phyloP scores from a whole-genome alignment of 64 coral and sea anemone species.

The Montipora efflorescens region DNA sequence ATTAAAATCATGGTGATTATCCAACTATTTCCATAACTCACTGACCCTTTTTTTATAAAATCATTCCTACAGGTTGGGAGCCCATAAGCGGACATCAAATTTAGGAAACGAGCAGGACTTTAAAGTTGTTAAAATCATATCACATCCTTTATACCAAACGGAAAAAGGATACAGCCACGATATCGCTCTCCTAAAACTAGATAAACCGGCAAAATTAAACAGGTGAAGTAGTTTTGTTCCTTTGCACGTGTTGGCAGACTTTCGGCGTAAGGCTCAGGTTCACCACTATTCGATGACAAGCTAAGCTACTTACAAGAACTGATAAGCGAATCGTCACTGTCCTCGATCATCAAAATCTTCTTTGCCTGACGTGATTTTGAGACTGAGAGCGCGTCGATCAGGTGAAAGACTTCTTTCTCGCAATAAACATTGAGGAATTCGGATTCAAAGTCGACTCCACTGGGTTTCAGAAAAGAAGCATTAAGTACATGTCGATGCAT shows the following conservation, averaged over 20 bases:
- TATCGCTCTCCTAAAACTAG: conserved; percentile 66
- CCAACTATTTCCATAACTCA: neutral
- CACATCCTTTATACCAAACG: conserved; percentile 39
- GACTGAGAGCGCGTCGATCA: no score
- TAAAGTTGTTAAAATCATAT: conserved; percentile 30
- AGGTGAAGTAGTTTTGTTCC: neutral
- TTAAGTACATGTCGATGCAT: no score
- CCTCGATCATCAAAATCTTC: no score
- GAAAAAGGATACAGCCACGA: conserved; percentile 44
- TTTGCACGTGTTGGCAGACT: neutral
- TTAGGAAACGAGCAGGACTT: conserved; percentile 61
- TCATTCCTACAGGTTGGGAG: conserved; percentile 39
- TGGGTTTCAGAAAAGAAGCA: no score
- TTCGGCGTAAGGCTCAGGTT: no score
- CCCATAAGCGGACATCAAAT: conserved; percentile 19
- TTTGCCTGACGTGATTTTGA: no score
- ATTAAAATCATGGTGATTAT: neutral
- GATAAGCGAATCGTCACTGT: no score
- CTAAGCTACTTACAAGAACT: no score
- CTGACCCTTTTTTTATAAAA: neutral
- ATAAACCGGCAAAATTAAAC: conserved; percentile 30
- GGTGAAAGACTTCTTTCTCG: no score
- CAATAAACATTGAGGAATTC: no score
- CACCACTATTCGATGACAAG: no score
- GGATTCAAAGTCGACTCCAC: no score